Evolutionary conservation across 2,113 vertebrate genomes (phyloP).

Genomic region (Bambusicola thoracicus): DNA sequence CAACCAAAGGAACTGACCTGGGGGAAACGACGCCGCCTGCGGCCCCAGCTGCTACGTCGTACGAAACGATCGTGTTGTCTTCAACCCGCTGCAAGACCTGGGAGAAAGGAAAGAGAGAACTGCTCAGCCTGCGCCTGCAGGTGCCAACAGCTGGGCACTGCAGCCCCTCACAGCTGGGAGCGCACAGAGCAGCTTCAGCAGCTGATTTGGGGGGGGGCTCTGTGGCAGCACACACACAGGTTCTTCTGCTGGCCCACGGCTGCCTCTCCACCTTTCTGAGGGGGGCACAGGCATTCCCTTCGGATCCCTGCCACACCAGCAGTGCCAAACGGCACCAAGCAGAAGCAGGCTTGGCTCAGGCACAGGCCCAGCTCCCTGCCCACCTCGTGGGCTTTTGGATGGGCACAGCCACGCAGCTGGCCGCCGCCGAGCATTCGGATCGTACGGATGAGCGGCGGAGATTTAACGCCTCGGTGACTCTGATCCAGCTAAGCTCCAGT

Average conservation of each 20-base stretch:
- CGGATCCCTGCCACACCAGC: neutral
- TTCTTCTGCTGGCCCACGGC: neutral
- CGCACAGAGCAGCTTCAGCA: fast-evolving
- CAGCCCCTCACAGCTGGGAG: neutral
- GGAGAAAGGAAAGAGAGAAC: neutral
- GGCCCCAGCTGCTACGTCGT: constrained; percentile 91
- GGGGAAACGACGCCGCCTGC: constrained; percentile 93
- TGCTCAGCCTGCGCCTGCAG: neutral
- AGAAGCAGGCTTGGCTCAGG: neutral
- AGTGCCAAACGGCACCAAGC: fast-evolving
- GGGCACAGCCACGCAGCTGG: constrained; percentile 16
- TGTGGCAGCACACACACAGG: fast-evolving
- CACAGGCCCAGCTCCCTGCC: constrained; percentile 13
- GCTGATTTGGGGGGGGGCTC: neutral
- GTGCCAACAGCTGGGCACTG: neutral
- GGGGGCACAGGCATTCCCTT: neutral
- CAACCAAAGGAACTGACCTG: constrained; percentile 77
- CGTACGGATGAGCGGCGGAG: constrained; percentile 33
- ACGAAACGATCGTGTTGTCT: constrained; percentile 93
- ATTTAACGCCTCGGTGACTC: constrained; percentile 46
- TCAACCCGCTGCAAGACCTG: constrained; percentile 94
- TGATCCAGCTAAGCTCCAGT: constrained; percentile 37
- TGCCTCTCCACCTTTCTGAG: neutral
- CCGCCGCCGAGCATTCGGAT: neutral
- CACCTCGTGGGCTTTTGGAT: constrained; percentile 40